Conservation (phyloP, 1,140 invertebrate species). For the Calliphora vicina region DNA sequence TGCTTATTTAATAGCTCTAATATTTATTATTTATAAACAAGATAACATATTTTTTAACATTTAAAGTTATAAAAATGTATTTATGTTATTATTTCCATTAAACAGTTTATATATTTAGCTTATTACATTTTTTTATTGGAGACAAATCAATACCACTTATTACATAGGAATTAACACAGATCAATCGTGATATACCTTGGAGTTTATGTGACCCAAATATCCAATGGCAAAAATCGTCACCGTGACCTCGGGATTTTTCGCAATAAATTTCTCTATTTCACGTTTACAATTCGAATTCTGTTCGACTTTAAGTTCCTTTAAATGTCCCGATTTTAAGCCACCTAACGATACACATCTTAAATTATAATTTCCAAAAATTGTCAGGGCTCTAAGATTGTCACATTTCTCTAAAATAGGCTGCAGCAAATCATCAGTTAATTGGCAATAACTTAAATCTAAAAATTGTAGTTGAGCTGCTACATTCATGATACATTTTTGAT, state of each 20-base stretch:
- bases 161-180: too few species aligned
- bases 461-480: neutral
- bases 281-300: neutral
- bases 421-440: conserved; percentile 34
- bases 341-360: neutral
- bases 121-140: too few species aligned
- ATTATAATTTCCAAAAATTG: conserved; percentile 4
- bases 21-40: too few species aligned
- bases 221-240: neutral
- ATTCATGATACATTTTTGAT: neutral
- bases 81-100: too few species aligned
- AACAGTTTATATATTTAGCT: too few species aligned
- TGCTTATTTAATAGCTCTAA: too few species aligned
- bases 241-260: neutral
- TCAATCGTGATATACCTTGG: neutral
- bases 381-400: neutral
- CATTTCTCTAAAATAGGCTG: neutral
- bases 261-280: neutral
- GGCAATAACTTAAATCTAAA: conserved; percentile 28
- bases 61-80: too few species aligned
- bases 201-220: neutral
- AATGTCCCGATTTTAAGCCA: neutral
- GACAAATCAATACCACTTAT: too few species aligned
- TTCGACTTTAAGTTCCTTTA: neutral
- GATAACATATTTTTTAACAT: too few species aligned